Conservation (phyloP, 2,888 invertebrate species). For the Sphaerophoria taeniata region DNA sequence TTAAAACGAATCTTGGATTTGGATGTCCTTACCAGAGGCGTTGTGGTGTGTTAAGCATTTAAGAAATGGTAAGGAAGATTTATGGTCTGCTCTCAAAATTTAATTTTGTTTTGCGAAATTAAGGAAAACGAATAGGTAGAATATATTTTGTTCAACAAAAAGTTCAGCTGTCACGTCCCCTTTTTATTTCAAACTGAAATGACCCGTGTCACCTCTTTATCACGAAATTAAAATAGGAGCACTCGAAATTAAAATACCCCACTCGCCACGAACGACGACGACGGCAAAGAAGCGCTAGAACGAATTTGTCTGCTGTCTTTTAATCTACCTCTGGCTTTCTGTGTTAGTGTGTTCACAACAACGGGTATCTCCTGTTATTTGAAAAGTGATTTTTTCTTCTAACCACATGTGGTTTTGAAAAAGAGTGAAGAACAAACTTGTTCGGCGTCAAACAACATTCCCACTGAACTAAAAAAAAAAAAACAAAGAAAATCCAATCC, state of each 20-base stretch:
- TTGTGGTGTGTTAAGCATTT: too few species aligned
- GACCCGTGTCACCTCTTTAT: conserved; percentile 61
- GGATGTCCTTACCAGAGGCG: too few species aligned
- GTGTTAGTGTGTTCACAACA: conserved; percentile 9
- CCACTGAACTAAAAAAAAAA: not conserved
- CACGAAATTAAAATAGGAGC: conserved; percentile 30
- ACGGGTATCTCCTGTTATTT: not conserved
- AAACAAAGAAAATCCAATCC: conserved; percentile 24
- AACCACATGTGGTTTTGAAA: conserved; percentile 15
- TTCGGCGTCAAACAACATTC: conserved; percentile 34
- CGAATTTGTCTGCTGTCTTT: conserved; percentile 30
- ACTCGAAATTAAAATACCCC: conserved; percentile 4
- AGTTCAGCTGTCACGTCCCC: conserved; percentile 43
- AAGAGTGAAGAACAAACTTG: not conserved
- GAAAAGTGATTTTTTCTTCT: conserved; percentile 24
- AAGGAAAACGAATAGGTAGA: too few species aligned
- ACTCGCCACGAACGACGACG: too few species aligned
- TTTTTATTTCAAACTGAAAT: conserved; percentile 10
- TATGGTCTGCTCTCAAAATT: too few species aligned
- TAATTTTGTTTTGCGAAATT: too few species aligned
- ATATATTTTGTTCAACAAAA: conserved; percentile 8
- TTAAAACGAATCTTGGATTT: too few species aligned
- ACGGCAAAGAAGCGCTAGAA: not conserved
- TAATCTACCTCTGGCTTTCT: conserved; percentile 50
- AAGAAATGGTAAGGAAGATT: too few species aligned